Evolutionary conservation across 37 sponge, comb jelly and placozoan genomes (phyloP).

Genomic region (Haliclona indistincta): DNA sequence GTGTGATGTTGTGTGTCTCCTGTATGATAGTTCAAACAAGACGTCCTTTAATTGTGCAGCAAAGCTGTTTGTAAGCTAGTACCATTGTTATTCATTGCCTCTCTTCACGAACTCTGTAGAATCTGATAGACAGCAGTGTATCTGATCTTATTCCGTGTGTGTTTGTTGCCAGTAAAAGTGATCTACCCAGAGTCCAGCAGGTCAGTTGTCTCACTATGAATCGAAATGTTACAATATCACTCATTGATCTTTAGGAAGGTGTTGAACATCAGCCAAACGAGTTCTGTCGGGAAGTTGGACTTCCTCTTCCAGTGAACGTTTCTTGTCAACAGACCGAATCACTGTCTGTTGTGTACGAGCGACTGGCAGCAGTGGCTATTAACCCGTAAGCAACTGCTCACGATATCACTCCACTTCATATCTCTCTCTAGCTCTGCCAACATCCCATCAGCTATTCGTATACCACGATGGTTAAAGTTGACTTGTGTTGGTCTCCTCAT

Average conservation of each 20-base stretch:
- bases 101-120: conserved; percentile 22
- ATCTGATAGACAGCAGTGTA: conserved; percentile 36
- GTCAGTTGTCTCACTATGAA: conserved; percentile 8
- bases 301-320: conserved; percentile 36
- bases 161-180: conserved; percentile 78
- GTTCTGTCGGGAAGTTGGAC: conserved; percentile 46
- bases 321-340: conserved; percentile 25
- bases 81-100: background rate
- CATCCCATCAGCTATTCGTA: conserved; percentile 21
- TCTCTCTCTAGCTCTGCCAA: conserved; percentile 32
- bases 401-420: no score
- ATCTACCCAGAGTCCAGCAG: conserved; percentile 67
- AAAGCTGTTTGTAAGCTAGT: conserved; percentile 54
- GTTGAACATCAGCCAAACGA: conserved; percentile 37
- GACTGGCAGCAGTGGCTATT: conserved; percentile 45
- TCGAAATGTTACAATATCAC: background rate
- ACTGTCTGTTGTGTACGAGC: conserved; percentile 29
- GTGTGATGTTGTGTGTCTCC: conserved; percentile 76
- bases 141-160: conserved; percentile 64
- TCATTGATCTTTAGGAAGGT: conserved; percentile 16
- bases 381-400: conserved; percentile 62
- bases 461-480: conserved; percentile 70
- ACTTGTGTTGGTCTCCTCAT: conserved; percentile 52
- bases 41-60: conserved; percentile 68
- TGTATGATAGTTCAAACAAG: conserved; percentile 67